These are phyloP conservation scores for Idaea biselata DNA, from an alignment of 2,888 invertebrate species.

Conservation along the genomic window DNA sequence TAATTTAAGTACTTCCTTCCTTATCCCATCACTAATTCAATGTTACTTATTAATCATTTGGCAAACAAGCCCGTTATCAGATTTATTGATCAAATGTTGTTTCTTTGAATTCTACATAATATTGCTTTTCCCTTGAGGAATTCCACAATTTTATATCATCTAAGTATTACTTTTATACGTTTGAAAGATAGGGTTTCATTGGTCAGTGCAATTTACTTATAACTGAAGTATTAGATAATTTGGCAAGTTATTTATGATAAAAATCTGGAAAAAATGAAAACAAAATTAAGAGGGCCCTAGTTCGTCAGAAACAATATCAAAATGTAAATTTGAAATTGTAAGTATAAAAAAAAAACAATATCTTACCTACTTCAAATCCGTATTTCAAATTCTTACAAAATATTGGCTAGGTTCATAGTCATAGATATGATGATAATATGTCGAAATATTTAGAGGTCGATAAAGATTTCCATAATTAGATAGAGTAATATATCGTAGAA, in stretches of 20 bases:
- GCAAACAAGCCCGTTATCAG: not conserved
- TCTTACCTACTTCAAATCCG: not conserved
- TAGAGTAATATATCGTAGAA: conserved; percentile 11
- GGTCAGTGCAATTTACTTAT: not conserved
- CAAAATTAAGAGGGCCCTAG: not conserved
- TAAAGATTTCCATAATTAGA: conserved; percentile 13
- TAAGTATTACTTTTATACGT: not conserved
- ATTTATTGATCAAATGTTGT: not conserved
- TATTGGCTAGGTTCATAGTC: not conserved
- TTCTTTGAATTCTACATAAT: not conserved
- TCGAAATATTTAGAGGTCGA: not conserved
- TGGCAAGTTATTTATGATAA: not conserved
- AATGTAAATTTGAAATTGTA: not conserved
- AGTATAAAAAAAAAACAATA: not conserved
- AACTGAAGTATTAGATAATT: not conserved
- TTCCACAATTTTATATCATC: not conserved
- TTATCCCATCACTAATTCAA: not conserved
- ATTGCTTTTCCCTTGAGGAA: not conserved
- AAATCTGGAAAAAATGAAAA: not conserved
- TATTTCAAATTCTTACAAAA: not conserved
- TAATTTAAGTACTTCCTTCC: not conserved
- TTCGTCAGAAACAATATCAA: not conserved
- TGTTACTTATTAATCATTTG: not conserved
- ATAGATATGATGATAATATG: not conserved
- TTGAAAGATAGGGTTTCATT: not conserved